Percentiles rank a stretch among this genome's conserved stretches.
These are phyloP conservation scores for Corythornis vintsioides DNA, from an alignment of 2,113 vertebrate genomes.

Conservation along the genomic window DNA sequence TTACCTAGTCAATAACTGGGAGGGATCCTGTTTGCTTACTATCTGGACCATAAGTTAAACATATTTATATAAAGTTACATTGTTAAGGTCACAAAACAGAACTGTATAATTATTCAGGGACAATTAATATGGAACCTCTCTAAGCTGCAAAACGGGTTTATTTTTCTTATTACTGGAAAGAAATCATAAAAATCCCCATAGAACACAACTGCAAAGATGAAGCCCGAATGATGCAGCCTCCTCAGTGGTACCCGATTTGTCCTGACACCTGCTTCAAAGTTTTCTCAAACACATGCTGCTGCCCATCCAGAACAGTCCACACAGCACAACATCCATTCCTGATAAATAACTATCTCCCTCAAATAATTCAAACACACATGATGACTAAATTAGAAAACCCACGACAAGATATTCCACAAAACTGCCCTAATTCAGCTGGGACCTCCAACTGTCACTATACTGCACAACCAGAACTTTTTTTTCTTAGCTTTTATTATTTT, in stretches of 20 bases:
- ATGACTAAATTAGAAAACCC: not conserved
- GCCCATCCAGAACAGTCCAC: not conserved
- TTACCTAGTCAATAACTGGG: not conserved
- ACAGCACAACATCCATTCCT: not conserved
- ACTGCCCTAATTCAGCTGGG: not conserved
- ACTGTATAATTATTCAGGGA: not conserved
- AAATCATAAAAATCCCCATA: not conserved
- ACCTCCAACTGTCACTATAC: not conserved
- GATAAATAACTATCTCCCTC: not conserved
- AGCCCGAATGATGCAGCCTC: not conserved
- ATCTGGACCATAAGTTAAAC: not conserved
- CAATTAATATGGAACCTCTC: not conserved
- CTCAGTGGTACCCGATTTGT: not conserved
- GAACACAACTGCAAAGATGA: not conserved
- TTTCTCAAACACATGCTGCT: not conserved
- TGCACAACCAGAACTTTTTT: not conserved
- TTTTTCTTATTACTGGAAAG: not conserved
- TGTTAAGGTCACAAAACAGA: not conserved
- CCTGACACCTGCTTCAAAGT: not conserved
- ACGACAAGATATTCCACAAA: not conserved
- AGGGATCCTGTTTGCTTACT: not conserved
- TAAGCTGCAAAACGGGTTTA: not conserved
- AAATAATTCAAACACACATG: not conserved
- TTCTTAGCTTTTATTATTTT: not conserved
- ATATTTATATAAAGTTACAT: not conserved